These are phyloP conservation scores for Uloborus plumipes DNA, from an alignment of 2,888 invertebrate genomes.

Conservation along the genomic window DNA sequence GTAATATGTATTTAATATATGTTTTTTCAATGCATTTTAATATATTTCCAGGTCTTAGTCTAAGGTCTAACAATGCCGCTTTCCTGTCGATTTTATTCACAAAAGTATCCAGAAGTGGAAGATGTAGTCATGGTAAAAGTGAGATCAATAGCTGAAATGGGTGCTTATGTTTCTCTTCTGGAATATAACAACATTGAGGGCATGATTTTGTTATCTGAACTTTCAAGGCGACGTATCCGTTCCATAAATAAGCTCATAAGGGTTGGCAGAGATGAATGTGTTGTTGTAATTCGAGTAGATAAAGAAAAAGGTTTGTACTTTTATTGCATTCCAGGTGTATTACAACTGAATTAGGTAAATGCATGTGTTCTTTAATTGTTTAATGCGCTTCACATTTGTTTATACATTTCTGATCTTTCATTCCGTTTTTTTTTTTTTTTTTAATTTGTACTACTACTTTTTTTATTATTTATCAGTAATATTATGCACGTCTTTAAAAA, in stretches of 20 bases:
- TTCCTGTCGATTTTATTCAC: slow-evolving; percentile 96
- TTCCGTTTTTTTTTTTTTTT: neutral
- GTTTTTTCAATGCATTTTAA: neutral
- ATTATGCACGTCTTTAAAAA: too few relatives aligned
- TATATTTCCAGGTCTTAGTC: slow-evolving; percentile 15
- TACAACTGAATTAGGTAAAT: neutral
- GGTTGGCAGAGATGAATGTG: slow-evolving; percentile 98
- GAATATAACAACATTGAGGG: slow-evolving; percentile 99
- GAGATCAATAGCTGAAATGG: slow-evolving; percentile 98
- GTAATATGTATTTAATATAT: too few relatives aligned
- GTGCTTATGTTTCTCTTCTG: slow-evolving; percentile 96
- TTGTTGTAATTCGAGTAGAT: slow-evolving; percentile 98
- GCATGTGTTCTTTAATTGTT: neutral
- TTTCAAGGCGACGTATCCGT: slow-evolving; percentile 97
- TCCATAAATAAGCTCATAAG: slow-evolving; percentile 99
- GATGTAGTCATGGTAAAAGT: slow-evolving; percentile 99
- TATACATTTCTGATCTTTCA: neutral
- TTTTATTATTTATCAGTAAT: too few relatives aligned
- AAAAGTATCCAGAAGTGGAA: slow-evolving; percentile 97
- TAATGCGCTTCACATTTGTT: too few relatives aligned
- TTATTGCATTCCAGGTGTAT: neutral
- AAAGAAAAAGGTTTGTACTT: slow-evolving; percentile 90
- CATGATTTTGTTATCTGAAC: slow-evolving; percentile 91
- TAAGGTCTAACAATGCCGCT: slow-evolving; percentile 76
- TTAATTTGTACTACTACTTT: too few relatives aligned